These are phyloP conservation scores for Agrotis clavis DNA, from an alignment of 2,888 invertebrate genomes.

Conservation along the genomic window DNA sequence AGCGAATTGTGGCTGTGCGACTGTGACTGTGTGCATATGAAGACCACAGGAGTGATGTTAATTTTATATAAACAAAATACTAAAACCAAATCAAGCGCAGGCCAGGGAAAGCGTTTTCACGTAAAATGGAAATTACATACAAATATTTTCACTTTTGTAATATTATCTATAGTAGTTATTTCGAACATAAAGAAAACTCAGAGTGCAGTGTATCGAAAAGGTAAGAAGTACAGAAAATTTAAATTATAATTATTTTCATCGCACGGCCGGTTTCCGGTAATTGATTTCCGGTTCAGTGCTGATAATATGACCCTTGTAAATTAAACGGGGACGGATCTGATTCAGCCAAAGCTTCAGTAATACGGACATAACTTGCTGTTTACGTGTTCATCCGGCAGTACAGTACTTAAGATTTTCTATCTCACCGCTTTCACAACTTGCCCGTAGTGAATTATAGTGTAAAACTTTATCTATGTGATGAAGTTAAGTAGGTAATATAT, in stretches of 20 bases:
- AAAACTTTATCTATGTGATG: constrained; percentile 57
- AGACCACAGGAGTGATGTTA: no score
- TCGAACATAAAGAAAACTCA: background rate
- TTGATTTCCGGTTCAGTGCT: constrained; percentile 75
- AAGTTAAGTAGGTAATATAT: constrained; percentile 36
- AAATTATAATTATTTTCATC: constrained; percentile 66
- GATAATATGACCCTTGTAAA: constrained; percentile 72
- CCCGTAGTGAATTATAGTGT: constrained; percentile 59
- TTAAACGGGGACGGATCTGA: constrained; percentile 65
- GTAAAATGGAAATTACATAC: no score
- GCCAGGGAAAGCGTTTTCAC: no score
- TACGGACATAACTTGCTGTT: constrained; percentile 59
- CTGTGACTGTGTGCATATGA: no score
- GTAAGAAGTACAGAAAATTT: constrained; percentile 71
- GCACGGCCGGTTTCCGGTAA: constrained; percentile 65
- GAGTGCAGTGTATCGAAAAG: constrained; percentile 60
- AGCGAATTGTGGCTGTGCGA: no score
- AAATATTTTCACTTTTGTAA: no score
- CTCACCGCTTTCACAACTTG: constrained; percentile 63
- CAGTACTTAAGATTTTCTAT: constrained; percentile 66
- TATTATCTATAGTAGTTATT: no score
- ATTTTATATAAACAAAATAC: no score
- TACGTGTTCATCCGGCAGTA: constrained; percentile 59
- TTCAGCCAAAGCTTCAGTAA: constrained; percentile 46
- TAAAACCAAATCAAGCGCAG: no score